Evolutionary conservation across 1,140 invertebrate species (phyloP), one percentile per base, ranked within the genome.

Genomic region (Galendromus occidentalis): DNA sequence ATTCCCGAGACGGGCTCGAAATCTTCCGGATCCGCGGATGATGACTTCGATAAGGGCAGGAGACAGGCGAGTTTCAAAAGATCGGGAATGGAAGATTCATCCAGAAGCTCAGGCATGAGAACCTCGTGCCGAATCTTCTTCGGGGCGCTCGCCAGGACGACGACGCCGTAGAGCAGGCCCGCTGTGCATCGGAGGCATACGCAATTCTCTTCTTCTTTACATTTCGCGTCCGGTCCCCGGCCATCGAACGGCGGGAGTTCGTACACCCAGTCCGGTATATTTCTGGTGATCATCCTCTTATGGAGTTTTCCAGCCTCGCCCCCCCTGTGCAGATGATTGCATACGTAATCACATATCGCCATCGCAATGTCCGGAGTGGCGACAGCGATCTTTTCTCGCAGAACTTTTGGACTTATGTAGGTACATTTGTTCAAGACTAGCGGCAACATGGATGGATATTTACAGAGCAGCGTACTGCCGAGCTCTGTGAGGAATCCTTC

Each of bases 391-490:
- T 59, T 25, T 22, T 29, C 51, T 6, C 51, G 51, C 33, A 59
- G 25, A 17, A 59, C 51, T 59, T 59, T 59, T 4, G 51, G 51
- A 22, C 51, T 59, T 14, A 59, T 59, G 25, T 59, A 59, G 51
- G n/a, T 22, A 33, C 51, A 20, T 59, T 59, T 59, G 14, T 17
- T 22, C 12, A 59, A 22, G 17, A 59, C 1, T 20, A 59, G 25
- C 14, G 25, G 25, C 14, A 59, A 22, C 25, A 25, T 25, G 4
- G 25, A 25, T 2, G 51, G 51, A 33, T 59, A 33, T 17, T 29
- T 25, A 33, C 33, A 29, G 14, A 59, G 33, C 17, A 59, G 51
- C 12, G 6, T 1, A 29, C 33, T 33, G 51, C 51, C 51, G 14
- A 59, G 51, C 25, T 59, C 51, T 14, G 51, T 59, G 25, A 59